These are phyloP conservation scores for Drosophila erecta DNA, from an alignment of 1,140 invertebrate genomes.

Conservation along the genomic window DNA sequence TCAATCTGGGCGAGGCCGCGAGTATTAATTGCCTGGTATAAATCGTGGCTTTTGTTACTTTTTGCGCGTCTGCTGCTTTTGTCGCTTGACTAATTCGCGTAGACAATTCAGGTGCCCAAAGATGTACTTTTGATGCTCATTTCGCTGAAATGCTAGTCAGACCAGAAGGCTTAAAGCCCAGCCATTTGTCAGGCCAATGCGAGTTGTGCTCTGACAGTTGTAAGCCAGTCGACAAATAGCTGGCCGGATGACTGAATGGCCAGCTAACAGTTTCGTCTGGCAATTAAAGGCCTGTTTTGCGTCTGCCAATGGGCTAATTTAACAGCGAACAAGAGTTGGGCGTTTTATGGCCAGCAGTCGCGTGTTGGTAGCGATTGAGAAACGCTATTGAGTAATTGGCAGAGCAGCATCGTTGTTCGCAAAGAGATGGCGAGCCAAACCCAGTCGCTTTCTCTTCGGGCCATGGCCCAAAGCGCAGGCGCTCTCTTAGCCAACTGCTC, in stretches of 20 bases:
- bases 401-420: constrained; percentile 18
- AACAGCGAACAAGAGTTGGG: constrained; percentile 66
- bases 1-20: constrained; percentile 19
- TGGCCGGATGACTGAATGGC: constrained; percentile 34
- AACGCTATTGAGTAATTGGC: constrained; percentile 57
- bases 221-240: constrained; percentile 39
- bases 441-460: constrained; percentile 10
- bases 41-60: constrained; percentile 35
- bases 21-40: constrained; percentile 66
- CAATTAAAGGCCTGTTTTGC: constrained; percentile 62
- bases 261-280: constrained; percentile 30
- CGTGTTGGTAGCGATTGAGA: constrained; percentile 52
- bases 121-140: constrained; percentile 12
- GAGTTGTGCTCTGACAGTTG: constrained; percentile 23
- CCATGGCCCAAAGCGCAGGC: constrained; percentile 36
- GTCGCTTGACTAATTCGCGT: constrained; percentile 60
- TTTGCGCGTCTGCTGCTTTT: constrained; percentile 20
- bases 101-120: constrained; percentile 60
- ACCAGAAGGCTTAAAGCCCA: constrained; percentile 52
- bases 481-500: constrained; percentile 23
- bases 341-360: constrained; percentile 65
- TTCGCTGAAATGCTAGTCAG: constrained; percentile 33
- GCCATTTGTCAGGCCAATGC: constrained; percentile 41
- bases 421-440: constrained; percentile 1
- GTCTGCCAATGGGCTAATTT: constrained; percentile 52